Conservation (phyloP, 2,888 invertebrate genomes). For the Adineta ricciae region DNA sequence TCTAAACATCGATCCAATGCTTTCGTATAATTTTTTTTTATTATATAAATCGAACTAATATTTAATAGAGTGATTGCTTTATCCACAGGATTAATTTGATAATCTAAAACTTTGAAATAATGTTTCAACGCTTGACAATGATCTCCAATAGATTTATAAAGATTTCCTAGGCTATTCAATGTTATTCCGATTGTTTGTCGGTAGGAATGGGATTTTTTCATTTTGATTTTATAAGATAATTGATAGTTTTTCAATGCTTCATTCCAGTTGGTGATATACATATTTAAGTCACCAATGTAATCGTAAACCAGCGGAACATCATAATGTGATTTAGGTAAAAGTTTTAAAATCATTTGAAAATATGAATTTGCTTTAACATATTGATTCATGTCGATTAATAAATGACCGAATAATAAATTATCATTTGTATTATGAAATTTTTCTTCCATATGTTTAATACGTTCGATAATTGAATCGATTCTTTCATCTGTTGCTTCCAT, state of each 20-base stretch:
- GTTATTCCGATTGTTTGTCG: background rate
- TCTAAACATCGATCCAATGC: background rate
- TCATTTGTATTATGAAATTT: background rate
- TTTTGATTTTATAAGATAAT: background rate
- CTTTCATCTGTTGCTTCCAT: background rate
- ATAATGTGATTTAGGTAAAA: background rate
- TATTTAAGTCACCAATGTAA: background rate
- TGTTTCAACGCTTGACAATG: background rate
- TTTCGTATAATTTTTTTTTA: background rate
- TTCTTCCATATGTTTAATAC: background rate
- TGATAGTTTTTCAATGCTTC: background rate
- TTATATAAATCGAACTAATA: background rate
- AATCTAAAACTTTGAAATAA: background rate
- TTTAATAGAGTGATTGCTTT: background rate
- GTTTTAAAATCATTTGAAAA: background rate
- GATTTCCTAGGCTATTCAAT: background rate
- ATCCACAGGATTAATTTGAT: background rate
- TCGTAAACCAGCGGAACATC: background rate
- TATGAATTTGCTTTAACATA: background rate
- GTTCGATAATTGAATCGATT: background rate
- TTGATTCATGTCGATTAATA: background rate
- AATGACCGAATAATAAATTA: background rate
- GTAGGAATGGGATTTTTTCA: background rate
- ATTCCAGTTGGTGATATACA: background rate
- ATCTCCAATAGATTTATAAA: background rate